Base-by-base conservation (phyloP, 2,888 invertebrate genomes). In the Thecocarcelia acutangulata region DNA sequence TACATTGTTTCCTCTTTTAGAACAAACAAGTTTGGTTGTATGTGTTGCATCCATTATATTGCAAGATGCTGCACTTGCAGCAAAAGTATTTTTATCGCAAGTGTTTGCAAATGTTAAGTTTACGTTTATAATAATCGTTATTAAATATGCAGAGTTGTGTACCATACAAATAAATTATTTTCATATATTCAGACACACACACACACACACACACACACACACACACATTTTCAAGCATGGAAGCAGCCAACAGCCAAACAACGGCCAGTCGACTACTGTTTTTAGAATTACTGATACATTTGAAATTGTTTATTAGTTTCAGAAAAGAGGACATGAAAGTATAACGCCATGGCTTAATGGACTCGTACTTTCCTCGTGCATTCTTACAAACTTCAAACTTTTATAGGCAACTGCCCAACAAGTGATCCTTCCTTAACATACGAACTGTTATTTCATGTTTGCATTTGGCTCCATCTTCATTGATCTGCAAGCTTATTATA, bases 111-210 rank as follows among this genome's bases (percentile, higher is more conserved):
- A 52, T 68, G 42, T 21, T 77, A 50, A 37, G 24, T 61, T 56
- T 72, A 56, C 15, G 42, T 59, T 74, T 70, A 74, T 74, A 74
- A 82, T 74, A 78, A 82, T 82, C 61, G 70, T 82, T 82, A 78
- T 82, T 82, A 78, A 78, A 82, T 75, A 75, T 75, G 69, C 78
- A 78, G 64, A 74, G 74, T 48, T 82, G 66, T 52, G 54, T 74
- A 70, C 66, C 48, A 66, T 72, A 66, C 24, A 64, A 64, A 70
- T 75, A 75, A 80, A 75, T 80, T 58, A 61, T 76, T 70, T 66
- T 70, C 64, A 70, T 58, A 44, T 70, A 33, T 9, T n/a, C 28
- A 64, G 3, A 63, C 33, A 37, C n/a, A n/a, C 44, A 54, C 8
- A 44, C 13, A 37, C 28, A 46, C 17, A 40, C 40, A 54, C 1